Percentiles rank a stretch among this genome's conserved stretches.
These are phyloP conservation scores for Pterobdella sp. DNA, from an alignment of 2,888 invertebrate genomes.

Conservation along the genomic window DNA sequence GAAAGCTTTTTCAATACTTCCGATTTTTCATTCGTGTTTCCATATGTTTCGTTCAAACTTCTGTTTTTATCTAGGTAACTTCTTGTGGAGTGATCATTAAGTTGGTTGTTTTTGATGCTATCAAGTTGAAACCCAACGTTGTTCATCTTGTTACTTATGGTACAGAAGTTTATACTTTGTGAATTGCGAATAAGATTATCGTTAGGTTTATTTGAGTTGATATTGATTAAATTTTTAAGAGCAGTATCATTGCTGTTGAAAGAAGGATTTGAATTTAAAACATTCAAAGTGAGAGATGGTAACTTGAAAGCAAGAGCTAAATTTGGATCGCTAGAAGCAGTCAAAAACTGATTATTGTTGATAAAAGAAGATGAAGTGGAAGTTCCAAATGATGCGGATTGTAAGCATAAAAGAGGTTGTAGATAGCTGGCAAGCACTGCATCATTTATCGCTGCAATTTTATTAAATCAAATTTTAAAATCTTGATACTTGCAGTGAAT, in stretches of 20 bases:
- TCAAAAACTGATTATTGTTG: not conserved
- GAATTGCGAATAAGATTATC: not conserved
- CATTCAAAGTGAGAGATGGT: not conserved
- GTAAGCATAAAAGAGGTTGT: too few species aligned
- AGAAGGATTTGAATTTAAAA: not conserved
- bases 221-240: not conserved
- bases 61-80: too few species aligned
- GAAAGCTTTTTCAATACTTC: too few species aligned
- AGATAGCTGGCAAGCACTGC: too few species aligned
- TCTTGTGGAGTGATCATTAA: too few species aligned
- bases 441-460: too few species aligned
- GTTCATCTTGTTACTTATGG: not conserved
- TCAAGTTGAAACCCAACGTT: not conserved
- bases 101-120: not conserved
- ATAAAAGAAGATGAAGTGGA: not conserved
- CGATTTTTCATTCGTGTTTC: too few species aligned
- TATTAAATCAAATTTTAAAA: too few species aligned
- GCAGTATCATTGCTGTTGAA: not conserved
- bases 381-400: too few species aligned
- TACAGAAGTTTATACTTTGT: not conserved
- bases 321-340: not conserved
- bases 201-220: not conserved
- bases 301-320: slow-evolving; percentile 2
- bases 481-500: too few species aligned
- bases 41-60: too few species aligned